Evolutionary conservation across 2,888 invertebrate species (phyloP), one percentile per base, ranked within the genome.

Genomic region (Melipona beecheii): DNA sequence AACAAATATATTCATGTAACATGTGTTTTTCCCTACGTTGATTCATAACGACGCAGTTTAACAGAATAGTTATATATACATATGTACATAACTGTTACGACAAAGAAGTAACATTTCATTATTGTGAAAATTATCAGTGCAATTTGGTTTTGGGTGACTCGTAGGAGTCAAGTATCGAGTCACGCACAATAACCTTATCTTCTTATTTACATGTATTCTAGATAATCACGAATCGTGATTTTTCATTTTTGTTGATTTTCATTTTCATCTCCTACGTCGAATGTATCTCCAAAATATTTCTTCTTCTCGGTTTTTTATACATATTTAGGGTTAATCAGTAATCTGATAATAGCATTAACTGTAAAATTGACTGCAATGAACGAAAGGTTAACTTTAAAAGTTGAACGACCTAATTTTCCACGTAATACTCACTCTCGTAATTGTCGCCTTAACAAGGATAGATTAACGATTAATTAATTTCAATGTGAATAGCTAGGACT

Each of bases 401-500:
- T 85, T 81, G 78, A 88, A 88, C 56, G 87, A 85, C 82, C 88
- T 27, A 75, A 83, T 81, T 82, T 82, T 64, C 49, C 56, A 58
- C 60, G 50, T 62, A 56, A 76, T 62, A 15, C 31, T 50, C 56
- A 49, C 21, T 69, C 36, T 15, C 24, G 31, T 75, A 86, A 87
- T 87, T 88, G 71, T 52, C 78, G 71, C 75, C 31, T 74, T 68
- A 84, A 86, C 66, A 52, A 84, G 76, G 74, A 81, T 78, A 75
- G 84, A 85, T 84, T 81, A 85, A 74, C 75, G 84, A 84, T 84
- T 81, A 86, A 84, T 86, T 86, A 86, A 81, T 84, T 75, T 17
- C 73, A 78, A 78, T 60, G 66, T 24, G 73, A 73, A 75, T 85
- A 71, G 52, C 65, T 15, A 62, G 73, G 52, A 78, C 68, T 70